Percentiles rank a stretch among this genome's conserved stretches.
Evolutionary conservation across 2,113 vertebrate species (phyloP).

Genomic region (Capreolus pygargus): DNA sequence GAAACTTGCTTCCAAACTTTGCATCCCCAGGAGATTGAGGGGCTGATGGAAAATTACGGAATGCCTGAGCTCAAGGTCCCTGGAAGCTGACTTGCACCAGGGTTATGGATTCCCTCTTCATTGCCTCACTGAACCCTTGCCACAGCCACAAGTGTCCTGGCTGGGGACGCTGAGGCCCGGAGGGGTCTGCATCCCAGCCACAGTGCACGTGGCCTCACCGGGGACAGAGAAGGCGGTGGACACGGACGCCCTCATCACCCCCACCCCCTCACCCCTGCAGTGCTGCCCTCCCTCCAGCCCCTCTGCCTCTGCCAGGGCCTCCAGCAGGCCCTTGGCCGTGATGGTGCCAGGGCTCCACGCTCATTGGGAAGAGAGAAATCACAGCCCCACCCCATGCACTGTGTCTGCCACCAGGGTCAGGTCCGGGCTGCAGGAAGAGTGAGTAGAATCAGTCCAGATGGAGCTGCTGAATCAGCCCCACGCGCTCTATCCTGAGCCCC

Average conservation of each 20-base stretch:
- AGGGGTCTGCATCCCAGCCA: not conserved
- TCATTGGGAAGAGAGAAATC: not conserved
- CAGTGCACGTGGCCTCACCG: rapidly evolving
- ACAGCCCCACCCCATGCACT: rapidly evolving
- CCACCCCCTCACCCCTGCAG: not conserved
- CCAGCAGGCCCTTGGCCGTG: rapidly evolving
- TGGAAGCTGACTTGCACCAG: not conserved
- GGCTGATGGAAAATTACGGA: not conserved
- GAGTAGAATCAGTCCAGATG: not conserved
- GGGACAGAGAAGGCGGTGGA: not conserved
- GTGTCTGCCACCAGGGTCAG: rapidly evolving
- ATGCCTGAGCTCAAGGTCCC: not conserved
- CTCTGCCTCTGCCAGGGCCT: rapidly evolving
- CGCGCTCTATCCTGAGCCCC: rapidly evolving
- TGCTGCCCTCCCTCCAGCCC: not conserved
- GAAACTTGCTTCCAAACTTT: not conserved
- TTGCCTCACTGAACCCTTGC: not conserved
- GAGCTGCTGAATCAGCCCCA: not conserved
- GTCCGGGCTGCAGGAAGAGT: rapidly evolving
- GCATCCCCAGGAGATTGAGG: not conserved
- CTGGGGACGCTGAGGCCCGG: not conserved
- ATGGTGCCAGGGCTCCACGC: not conserved
- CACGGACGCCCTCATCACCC: rapidly evolving
- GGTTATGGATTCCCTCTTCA: not conserved
- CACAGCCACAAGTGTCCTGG: rapidly evolving